Evolutionary conservation across 64 coral and sea anemone genomes (phyloP).

Genomic region (Anthopleura sola): DNA sequence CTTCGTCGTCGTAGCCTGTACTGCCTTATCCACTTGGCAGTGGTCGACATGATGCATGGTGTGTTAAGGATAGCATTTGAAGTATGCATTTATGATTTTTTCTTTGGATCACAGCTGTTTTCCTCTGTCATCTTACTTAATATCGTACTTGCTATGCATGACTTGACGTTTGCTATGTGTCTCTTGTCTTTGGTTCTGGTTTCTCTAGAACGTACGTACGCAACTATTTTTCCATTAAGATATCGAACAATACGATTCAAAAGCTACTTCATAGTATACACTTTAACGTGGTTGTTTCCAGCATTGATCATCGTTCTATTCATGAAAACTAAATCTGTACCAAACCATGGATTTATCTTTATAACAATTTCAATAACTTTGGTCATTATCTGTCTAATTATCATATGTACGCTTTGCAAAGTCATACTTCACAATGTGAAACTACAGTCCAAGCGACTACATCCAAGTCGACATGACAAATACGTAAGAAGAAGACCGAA

Average conservation of each 20-base stretch:
- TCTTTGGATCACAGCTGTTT: not conserved
- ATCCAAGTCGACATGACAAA: not conserved
- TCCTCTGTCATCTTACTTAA: not conserved
- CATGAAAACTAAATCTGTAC: not conserved
- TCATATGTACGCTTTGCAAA: not conserved
- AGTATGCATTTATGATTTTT: not conserved
- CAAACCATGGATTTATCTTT: not conserved
- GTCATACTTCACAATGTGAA: not conserved
- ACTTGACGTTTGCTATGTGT: not conserved
- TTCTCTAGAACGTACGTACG: not conserved
- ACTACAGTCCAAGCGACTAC: not conserved
- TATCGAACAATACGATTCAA: not conserved
- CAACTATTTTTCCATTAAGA: not conserved
- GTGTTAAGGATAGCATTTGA: not conserved
- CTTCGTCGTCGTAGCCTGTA: slow-evolving; percentile 8
- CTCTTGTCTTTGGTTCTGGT: not conserved
- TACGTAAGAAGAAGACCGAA: not conserved
- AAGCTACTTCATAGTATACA: not conserved
- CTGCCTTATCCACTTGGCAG: slow-evolving; percentile 15
- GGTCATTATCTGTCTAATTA: not conserved
- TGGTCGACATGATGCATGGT: not conserved
- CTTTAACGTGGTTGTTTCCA: not conserved
- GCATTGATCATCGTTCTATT: not conserved
- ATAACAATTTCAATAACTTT: not conserved
- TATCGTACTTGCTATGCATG: not conserved